phyloP scores from a whole-genome alignment of 2,113 vertebrate species.

The Catharus minimus region DNA sequence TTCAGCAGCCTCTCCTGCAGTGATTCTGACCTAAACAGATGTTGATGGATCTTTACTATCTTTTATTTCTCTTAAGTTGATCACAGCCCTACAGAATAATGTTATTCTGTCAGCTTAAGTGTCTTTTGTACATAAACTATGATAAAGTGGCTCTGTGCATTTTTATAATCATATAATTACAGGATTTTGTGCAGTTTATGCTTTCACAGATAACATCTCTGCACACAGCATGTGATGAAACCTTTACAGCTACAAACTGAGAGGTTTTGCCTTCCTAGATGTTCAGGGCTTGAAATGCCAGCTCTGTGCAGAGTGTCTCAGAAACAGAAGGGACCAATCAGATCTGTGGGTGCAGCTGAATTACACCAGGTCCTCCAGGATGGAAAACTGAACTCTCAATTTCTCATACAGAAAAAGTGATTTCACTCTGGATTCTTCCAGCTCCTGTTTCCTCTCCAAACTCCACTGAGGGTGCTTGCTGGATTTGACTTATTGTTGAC shows the following conservation, averaged over 20 bases:
- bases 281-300: not conserved
- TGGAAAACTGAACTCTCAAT: not conserved
- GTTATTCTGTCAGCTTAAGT: not conserved
- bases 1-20: not conserved
- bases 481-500: not conserved
- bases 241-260: not conserved
- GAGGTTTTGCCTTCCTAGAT: not conserved
- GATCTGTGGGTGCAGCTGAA: not conserved
- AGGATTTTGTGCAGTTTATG: not conserved
- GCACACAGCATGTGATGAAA: not conserved
- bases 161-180: constrained; percentile 24
- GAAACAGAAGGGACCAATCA: not conserved
- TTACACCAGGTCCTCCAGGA: not conserved
- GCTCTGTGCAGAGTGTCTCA: not conserved
- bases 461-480: not conserved
- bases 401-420: not conserved
- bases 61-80: constrained; percentile 32
- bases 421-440: not conserved
- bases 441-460: not conserved
- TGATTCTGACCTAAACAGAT: constrained; percentile 49
- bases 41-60: constrained; percentile 3
- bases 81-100: not conserved
- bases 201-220: not conserved
- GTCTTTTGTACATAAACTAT: not conserved
- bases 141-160: not conserved